phyloP scores from a whole-genome alignment of 2,888 invertebrate species.

The Diplolepis rosae region DNA sequence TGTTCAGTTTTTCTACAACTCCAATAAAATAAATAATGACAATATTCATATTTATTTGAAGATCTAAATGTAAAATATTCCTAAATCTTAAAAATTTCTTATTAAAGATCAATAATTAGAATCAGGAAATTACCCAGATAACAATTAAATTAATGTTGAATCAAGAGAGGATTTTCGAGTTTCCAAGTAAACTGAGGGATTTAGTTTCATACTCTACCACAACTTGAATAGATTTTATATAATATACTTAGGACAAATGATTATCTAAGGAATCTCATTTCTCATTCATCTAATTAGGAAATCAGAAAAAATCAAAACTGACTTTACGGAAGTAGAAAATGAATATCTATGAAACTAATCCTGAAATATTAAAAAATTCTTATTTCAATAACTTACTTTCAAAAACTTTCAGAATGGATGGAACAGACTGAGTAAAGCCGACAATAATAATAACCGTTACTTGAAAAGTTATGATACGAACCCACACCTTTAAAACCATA shows the following conservation, averaged over 20 bases:
- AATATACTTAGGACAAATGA: slow-evolving; percentile 14
- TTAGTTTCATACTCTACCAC: slow-evolving; percentile 5
- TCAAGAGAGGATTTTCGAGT: slow-evolving; percentile 32
- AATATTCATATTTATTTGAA: not conserved
- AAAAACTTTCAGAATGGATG: not conserved
- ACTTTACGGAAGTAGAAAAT: not conserved
- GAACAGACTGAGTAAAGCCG: not conserved
- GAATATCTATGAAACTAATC: too few relatives aligned
- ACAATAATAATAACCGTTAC: not conserved
- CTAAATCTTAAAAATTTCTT: not conserved
- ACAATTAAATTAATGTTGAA: slow-evolving; percentile 35
- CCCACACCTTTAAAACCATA: not conserved
- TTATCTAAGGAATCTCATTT: not conserved
- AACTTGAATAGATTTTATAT: not conserved
- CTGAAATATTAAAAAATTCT: not conserved
- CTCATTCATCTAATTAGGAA: slow-evolving; percentile 10
- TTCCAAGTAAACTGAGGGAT: slow-evolving; percentile 19
- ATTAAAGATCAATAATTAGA: not conserved
- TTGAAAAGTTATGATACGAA: not conserved
- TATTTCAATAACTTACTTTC: not conserved
- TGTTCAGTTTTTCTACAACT: slow-evolving; percentile 42
- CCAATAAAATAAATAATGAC: not conserved
- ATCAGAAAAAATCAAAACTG: not conserved
- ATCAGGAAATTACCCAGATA: not conserved
- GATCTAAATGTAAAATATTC: not conserved